Percentiles rank a stretch among this genome's conserved stretches.
Evolutionary conservation across 2,888 invertebrate genomes (phyloP).

Genomic region (Choristoneura rosaceana): DNA sequence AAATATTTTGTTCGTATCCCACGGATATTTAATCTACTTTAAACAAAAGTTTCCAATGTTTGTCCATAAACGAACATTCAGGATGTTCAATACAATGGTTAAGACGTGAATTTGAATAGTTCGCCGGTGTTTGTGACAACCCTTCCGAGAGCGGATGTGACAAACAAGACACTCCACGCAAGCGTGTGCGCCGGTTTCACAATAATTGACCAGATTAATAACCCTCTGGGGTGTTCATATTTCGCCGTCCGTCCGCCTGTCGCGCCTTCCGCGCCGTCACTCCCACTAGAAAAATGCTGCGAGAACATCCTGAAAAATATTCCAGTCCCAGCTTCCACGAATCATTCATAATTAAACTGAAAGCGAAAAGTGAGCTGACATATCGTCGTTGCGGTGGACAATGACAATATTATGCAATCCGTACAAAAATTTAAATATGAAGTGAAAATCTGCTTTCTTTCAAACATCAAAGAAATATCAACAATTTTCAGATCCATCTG

Average conservation of each 20-base stretch:
- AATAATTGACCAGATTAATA: slow-evolving; percentile 83
- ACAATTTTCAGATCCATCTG: too few relatives aligned
- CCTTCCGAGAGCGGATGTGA: slow-evolving; percentile 73
- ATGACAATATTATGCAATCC: background rate
- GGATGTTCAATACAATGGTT: background rate
- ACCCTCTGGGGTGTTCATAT: slow-evolving; percentile 75
- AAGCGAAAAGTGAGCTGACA: background rate
- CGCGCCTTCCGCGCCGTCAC: slow-evolving; percentile 47
- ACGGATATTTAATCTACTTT: too few relatives aligned
- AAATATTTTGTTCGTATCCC: too few relatives aligned
- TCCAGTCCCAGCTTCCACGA: background rate
- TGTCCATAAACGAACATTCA: background rate
- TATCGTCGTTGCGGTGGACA: background rate
- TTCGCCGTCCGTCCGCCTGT: slow-evolving; percentile 68
- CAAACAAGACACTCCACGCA: slow-evolving; percentile 69
- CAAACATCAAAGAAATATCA: too few relatives aligned
- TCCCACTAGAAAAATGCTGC: slow-evolving; percentile 22
- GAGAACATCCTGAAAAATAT: slow-evolving; percentile 7
- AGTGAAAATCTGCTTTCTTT: too few relatives aligned
- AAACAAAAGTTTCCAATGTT: too few relatives aligned
- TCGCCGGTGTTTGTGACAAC: slow-evolving; percentile 51
- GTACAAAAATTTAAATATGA: background rate
- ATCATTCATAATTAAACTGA: slow-evolving; percentile 4
- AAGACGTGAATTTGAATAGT: background rate
- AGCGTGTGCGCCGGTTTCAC: slow-evolving; percentile 74